Evolutionary conservation across 2,113 vertebrate genomes (phyloP).

Genomic region (Vicugna pacos): DNA sequence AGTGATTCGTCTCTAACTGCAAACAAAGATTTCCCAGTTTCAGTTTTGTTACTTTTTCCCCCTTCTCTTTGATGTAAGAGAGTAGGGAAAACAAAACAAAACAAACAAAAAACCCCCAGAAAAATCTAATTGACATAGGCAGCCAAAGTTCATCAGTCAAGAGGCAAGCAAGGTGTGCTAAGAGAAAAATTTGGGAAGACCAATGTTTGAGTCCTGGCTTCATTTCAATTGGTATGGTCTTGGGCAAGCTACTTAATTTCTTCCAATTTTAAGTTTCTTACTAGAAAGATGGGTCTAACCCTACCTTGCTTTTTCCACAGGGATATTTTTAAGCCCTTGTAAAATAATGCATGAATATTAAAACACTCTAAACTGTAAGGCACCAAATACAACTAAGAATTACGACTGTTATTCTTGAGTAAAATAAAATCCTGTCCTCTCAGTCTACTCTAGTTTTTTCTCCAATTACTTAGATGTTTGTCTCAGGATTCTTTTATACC

Average conservation of each 20-base stretch:
- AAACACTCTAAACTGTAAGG: neutral
- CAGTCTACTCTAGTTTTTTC: neutral
- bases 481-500: neutral
- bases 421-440: neutral
- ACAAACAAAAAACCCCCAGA: neutral
- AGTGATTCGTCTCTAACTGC: neutral
- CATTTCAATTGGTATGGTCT: neutral
- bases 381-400: neutral
- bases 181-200: neutral
- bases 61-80: neutral
- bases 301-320: neutral
- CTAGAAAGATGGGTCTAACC: neutral
- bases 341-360: neutral
- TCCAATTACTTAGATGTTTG: constrained; percentile 39
- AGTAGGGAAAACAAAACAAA: neutral
- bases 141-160: neutral
- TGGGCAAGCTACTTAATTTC: neutral
- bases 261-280: constrained; percentile 29
- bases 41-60: neutral
- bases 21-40: neutral
- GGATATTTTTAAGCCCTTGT: neutral
- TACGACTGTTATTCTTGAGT: constrained; percentile 6
- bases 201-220: neutral
- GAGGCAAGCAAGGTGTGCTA: neutral
- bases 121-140: neutral